Evolutionary conservation across 2,113 vertebrate genomes (phyloP).

Genomic region (Asarcornis scutulata): DNA sequence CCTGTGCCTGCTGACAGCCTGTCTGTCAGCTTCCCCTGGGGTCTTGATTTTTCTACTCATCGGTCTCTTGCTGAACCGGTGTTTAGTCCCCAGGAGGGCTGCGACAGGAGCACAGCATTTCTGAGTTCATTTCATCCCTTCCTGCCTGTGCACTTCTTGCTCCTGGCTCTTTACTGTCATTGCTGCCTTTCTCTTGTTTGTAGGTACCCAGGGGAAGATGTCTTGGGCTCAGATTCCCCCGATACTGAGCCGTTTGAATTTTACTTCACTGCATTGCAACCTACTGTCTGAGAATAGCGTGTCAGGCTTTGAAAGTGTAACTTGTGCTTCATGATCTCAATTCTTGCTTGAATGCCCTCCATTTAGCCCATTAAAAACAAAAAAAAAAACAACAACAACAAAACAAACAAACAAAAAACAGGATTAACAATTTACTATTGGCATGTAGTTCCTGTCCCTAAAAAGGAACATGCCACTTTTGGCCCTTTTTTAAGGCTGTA

Average conservation of each 20-base stretch:
- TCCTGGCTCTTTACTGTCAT: constrained; percentile 41
- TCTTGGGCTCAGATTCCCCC: constrained; percentile 5
- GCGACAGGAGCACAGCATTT: neutral
- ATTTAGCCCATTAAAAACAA: neutral
- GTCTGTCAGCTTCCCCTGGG: neutral
- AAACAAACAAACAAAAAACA: neutral
- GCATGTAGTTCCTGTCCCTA: neutral
- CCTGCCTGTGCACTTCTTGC: constrained; percentile 42
- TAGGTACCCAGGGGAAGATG: constrained; percentile 30
- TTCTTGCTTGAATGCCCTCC: constrained; percentile 15
- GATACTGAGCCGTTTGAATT: constrained; percentile 33
- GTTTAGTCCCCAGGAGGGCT: constrained; percentile 11
- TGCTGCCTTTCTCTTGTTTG: constrained; percentile 11
- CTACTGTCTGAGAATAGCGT: neutral
- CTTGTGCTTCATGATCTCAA: neutral
- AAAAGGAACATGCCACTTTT: neutral
- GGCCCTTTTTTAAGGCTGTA: neutral
- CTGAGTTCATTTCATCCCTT: neutral
- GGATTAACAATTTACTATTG: neutral
- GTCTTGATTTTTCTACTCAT: neutral
- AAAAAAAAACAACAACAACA: no score
- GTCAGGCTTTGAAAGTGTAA: neutral
- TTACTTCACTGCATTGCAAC: neutral
- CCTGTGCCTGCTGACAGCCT: constrained; percentile 4
- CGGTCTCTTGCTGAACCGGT: neutral